These are phyloP conservation scores for Thymelicus sylvestris DNA, from an alignment of 2,888 invertebrate species.

Conservation along the genomic window DNA sequence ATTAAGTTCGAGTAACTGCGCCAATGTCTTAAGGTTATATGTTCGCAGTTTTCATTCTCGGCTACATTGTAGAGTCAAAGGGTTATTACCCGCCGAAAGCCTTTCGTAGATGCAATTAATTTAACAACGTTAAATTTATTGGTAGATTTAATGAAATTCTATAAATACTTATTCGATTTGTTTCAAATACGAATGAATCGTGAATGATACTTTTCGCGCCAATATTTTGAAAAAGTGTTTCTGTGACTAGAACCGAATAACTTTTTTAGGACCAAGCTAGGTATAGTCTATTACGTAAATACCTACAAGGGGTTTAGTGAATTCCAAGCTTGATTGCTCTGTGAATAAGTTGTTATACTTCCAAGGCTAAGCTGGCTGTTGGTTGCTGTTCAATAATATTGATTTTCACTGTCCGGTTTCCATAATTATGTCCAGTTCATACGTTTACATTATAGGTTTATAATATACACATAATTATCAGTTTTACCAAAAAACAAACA, in stretches of 20 bases:
- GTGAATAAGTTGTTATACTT: slow-evolving; percentile 14
- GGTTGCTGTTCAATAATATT: slow-evolving; percentile 53
- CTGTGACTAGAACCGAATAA: no score
- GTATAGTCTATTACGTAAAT: background rate
- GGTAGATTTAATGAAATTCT: slow-evolving; percentile 32
- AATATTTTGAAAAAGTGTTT: no score
- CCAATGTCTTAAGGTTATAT: background rate
- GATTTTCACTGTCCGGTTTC: slow-evolving; percentile 47
- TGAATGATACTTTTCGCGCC: no score
- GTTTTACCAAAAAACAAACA: no score
- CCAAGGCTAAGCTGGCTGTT: slow-evolving; percentile 12
- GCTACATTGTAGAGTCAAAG: slow-evolving; percentile 23
- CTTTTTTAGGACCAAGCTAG: no score
- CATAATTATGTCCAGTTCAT: slow-evolving; percentile 8
- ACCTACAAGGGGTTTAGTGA: background rate
- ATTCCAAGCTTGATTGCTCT: slow-evolving; percentile 8
- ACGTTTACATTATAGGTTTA: slow-evolving; percentile 3
- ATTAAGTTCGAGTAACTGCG: slow-evolving; percentile 43
- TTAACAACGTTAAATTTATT: slow-evolving; percentile 24
- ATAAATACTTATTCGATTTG: slow-evolving; percentile 16
- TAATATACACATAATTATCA: background rate
- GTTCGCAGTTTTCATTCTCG: slow-evolving; percentile 23
- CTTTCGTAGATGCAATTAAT: slow-evolving; percentile 32
- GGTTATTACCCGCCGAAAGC: slow-evolving; percentile 29
- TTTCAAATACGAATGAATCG: background rate